A percentile compares a stretch with the other conserved stretches of the same genome.
phyloP scores from a whole-genome alignment of 2,113 vertebrate genomes.

The Tetrax tetrax region DNA sequence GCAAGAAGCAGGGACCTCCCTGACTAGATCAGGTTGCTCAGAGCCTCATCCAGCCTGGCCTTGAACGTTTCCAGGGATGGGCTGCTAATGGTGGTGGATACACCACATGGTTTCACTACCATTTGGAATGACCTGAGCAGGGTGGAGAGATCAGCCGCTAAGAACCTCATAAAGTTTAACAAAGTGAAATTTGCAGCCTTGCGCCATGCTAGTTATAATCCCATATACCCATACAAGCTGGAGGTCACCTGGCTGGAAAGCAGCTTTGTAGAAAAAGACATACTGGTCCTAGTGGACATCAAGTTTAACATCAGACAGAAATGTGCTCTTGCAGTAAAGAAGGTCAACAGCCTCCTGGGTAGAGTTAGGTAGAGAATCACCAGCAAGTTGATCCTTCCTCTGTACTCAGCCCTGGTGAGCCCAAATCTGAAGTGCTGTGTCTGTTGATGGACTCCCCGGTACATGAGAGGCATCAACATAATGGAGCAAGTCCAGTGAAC shows the following conservation, averaged over 20 bases:
- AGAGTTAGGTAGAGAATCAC: background rate
- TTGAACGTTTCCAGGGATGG: too few species aligned
- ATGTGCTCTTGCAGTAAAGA: background rate
- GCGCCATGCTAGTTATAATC: background rate
- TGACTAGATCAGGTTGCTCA: too few species aligned
- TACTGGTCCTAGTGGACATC: background rate
- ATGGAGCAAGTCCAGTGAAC: background rate
- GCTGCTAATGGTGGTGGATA: background rate
- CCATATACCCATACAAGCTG: background rate
- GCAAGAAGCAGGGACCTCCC: too few species aligned
- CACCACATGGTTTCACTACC: background rate
- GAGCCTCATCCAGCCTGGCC: too few species aligned
- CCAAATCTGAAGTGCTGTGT: background rate
- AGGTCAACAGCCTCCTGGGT: background rate
- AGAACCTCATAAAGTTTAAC: background rate
- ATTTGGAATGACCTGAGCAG: background rate
- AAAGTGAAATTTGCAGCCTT: background rate
- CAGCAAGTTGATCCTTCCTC: background rate
- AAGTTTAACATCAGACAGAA: background rate
- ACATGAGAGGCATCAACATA: background rate
- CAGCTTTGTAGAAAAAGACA: background rate
- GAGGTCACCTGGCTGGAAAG: background rate
- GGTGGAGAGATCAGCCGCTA: background rate
- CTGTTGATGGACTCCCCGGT: accelerated
- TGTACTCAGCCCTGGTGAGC: background rate